Evolutionary conservation across 2,113 vertebrate genomes (phyloP).

Genomic region (Acrocephalus arundinaceus): DNA sequence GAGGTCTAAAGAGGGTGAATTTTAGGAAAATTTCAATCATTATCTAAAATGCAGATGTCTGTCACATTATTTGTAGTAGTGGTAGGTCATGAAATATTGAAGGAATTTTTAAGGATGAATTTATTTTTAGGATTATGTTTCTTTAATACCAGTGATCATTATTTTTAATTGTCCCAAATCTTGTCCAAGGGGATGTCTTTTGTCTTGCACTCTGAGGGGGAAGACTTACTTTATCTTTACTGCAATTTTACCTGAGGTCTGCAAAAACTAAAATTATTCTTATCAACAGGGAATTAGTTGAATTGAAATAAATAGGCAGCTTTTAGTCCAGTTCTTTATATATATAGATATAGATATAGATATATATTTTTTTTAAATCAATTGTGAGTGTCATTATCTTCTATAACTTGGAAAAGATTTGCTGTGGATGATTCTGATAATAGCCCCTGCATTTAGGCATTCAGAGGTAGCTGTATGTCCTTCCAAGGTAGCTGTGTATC

Average conservation of each 20-base stretch:
- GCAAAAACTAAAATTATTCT: not conserved
- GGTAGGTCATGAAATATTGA: not conserved
- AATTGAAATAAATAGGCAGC: not conserved
- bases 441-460: not conserved
- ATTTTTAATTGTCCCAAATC: not conserved
- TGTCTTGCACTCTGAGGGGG: not conserved
- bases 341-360: not conserved
- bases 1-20: not conserved
- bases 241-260: not conserved
- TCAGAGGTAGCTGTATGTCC: not conserved
- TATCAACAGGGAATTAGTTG: not conserved
- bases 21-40: not conserved
- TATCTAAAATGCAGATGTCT: not conserved
- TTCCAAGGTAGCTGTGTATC: not conserved
- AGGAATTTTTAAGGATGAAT: not conserved
- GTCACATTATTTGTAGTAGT: not conserved
- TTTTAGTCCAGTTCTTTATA: not conserved
- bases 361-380: not conserved
- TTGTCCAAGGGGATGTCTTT: not conserved
- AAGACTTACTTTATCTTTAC: not conserved
- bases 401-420: not conserved
- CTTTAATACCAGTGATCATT: not conserved
- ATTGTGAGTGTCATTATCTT: not conserved
- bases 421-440: not conserved
- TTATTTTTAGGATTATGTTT: not conserved